These are phyloP conservation scores for Homarus gammarus DNA, from an alignment of 2,888 invertebrate species.

Conservation along the genomic window DNA sequence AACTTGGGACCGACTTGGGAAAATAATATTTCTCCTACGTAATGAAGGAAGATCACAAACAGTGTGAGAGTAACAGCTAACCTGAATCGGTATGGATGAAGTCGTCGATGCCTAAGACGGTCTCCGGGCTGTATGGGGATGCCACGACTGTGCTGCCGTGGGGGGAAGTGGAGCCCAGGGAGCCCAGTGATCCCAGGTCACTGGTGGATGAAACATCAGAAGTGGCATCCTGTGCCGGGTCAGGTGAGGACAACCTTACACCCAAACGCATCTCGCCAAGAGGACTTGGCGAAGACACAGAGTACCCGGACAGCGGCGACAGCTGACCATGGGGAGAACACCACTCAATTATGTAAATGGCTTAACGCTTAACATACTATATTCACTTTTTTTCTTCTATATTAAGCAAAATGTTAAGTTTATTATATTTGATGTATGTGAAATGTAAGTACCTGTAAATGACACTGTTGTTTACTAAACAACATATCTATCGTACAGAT, in stretches of 20 bases:
- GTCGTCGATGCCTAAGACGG: constrained; percentile 30
- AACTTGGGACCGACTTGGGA: too few species aligned
- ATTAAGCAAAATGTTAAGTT: too few species aligned
- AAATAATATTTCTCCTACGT: too few species aligned
- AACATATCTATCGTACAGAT: too few species aligned
- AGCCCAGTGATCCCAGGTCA: constrained; percentile 45
- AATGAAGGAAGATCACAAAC: background rate
- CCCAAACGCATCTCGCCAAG: constrained; percentile 41
- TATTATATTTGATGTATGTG: too few species aligned
- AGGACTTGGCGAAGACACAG: constrained; percentile 50
- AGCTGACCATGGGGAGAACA: too few species aligned
- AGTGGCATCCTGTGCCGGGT: constrained; percentile 33
- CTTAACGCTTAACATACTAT: too few species aligned
- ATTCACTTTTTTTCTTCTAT: too few species aligned
- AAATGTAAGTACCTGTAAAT: too few species aligned
- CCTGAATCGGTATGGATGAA: constrained; percentile 54
- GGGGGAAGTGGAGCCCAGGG: constrained; percentile 26
- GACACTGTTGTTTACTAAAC: too few species aligned
- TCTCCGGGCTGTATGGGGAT: constrained; percentile 39
- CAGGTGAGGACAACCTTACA: constrained; percentile 33
- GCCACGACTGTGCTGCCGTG: constrained; percentile 19
- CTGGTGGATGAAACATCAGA: constrained; percentile 57
- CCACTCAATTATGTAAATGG: too few species aligned
- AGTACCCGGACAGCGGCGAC: constrained; percentile 56
- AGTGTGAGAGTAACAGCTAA: too few species aligned